Percentiles rank a stretch among this genome's conserved stretches.
phyloP scores from a whole-genome alignment of 2,113 vertebrate genomes.

The Cyanoderma ruficeps region DNA sequence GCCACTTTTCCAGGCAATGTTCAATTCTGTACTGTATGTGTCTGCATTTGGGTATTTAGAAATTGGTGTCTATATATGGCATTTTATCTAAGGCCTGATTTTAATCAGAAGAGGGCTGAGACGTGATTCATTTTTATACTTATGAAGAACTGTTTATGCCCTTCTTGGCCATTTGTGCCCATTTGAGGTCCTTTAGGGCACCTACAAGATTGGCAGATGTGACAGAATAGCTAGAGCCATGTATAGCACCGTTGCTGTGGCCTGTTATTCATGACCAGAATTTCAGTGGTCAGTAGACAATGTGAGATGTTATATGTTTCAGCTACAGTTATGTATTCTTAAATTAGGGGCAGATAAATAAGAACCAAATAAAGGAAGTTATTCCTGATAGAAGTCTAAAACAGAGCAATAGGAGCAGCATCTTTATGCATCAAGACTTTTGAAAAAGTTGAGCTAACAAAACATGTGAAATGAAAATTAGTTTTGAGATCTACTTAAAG shows the following conservation, averaged over 20 bases:
- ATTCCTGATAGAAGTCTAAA: neutral
- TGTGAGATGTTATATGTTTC: neutral
- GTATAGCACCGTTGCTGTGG: neutral
- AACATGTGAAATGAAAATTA: neutral
- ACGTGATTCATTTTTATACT: neutral
- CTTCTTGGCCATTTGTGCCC: neutral
- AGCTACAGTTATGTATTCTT: neutral
- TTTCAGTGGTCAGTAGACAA: neutral
- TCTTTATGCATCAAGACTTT: neutral
- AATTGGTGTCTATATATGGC: neutral
- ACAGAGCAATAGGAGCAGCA: neutral
- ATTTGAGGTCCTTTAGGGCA: neutral
- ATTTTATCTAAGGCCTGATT: neutral
- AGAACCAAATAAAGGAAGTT: neutral
- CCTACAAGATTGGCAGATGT: neutral
- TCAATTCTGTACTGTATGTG: neutral
- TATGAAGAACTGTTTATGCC: neutral
- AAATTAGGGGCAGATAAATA: neutral
- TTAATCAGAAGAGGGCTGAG: neutral
- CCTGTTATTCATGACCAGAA: neutral
- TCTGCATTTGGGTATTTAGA: neutral
- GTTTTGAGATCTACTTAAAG: neutral
- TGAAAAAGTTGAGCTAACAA: neutral
- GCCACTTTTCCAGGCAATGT: neutral
- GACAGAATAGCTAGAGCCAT: neutral